Conservation (phyloP, 2,113 vertebrate species). For the Heterotilapia buettikoferi region DNA sequence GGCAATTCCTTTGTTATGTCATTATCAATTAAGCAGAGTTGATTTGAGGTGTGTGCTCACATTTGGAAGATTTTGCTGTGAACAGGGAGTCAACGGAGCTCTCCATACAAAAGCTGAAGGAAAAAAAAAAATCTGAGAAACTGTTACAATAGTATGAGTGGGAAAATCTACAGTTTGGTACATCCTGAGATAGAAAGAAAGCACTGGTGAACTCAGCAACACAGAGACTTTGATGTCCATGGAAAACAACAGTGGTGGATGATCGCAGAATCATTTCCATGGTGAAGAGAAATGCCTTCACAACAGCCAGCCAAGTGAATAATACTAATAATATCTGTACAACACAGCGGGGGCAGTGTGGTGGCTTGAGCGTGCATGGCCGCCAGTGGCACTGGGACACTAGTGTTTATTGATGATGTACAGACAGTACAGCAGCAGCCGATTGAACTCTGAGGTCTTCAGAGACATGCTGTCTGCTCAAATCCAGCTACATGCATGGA, state of each 20-base stretch:
- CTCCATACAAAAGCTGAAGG: background rate
- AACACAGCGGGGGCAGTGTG: background rate
- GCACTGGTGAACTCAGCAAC: background rate
- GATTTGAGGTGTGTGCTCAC: background rate
- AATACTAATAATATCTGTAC: background rate
- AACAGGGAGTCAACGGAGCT: background rate
- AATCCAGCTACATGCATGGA: background rate
- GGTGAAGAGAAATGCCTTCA: background rate
- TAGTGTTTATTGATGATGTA: background rate
- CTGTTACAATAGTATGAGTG: rapidly evolving
- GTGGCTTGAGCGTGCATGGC: background rate
- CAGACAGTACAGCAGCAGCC: background rate
- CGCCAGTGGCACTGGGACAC: background rate
- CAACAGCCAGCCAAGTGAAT: background rate
- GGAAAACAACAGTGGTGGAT: background rate
- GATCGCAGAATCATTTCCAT: background rate
- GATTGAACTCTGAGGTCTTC: background rate
- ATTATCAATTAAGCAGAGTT: background rate
- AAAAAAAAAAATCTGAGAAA: background rate
- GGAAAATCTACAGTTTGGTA: background rate
- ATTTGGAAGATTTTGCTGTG: background rate
- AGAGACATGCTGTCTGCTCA: background rate
- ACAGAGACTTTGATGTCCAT: background rate
- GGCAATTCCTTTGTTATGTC: background rate
- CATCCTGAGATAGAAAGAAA: rapidly evolving